Evolutionary conservation across 2,888 invertebrate genomes (phyloP), one percentile per base, ranked within the genome.

Genomic region (Tetragonula carbonaria): DNA sequence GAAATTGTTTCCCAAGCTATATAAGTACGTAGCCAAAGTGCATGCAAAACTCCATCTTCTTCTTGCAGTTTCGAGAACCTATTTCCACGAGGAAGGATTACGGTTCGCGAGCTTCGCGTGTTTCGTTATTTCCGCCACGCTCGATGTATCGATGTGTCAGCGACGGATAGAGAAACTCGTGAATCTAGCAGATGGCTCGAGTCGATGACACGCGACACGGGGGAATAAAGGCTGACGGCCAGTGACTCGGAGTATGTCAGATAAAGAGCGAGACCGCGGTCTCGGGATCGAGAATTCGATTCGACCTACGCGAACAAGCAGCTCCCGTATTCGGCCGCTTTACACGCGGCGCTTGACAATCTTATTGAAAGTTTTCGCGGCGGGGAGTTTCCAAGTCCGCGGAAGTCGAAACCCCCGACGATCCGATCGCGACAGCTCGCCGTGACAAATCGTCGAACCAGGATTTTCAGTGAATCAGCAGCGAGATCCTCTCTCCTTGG

Each of bases 351-450:
- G 4, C 75, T 70, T 82, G 87, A 63, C 65, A 85, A 89, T 87
- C 90, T 91, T 90, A 89, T 90, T 89, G 87, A 88, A 91, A 91
- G 80, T 91, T 90, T 84, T 55, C 76, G 70, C 78, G 67, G 74
- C 65, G 14, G 50, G 53, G 57, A 89, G 68, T 79, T 71, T 59
- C 50, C 38, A 73, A 77, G 72, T 66, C 78, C 50, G 62, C 63
- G 68, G 68, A 67, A 28, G 72, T 28, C 70, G 62, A 38, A 73
- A 65, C n/a, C 67, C 53, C 33, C 33, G 23, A 57, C 55, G 71
- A 83, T 86, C 73, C 71, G 45, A 74, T 76, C 62, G 74, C 63
- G 53, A 51, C 70, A 72, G 51, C 67, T 76, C 62, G 68, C 59
- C 38, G 33, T 65, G 78, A 80, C 77, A 67, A 66, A 86, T 86